Evolutionary conservation across 2,113 vertebrate species (phyloP).

Genomic region (Cyprinodon brontotheroides): DNA sequence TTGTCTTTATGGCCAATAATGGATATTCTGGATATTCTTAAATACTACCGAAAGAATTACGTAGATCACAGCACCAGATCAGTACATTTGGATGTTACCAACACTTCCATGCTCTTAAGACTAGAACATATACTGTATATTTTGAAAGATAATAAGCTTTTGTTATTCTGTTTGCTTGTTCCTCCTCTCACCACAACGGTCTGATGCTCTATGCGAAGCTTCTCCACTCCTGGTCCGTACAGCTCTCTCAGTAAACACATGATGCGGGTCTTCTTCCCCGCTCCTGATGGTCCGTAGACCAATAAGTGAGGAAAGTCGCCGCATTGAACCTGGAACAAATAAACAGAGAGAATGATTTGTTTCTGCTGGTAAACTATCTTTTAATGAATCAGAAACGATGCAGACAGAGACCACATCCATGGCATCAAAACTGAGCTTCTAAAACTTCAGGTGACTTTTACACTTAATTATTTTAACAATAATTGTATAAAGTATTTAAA

Average conservation of each 20-base stretch:
- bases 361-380: neutral
- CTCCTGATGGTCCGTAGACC: constrained; percentile 95
- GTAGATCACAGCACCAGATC: no score
- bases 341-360: neutral
- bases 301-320: constrained; percentile 96
- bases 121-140: neutral
- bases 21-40: no score
- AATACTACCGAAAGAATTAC: no score
- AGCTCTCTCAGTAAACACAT: constrained; percentile 95
- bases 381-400: neutral
- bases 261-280: constrained; percentile 97
- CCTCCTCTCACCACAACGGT: constrained; percentile 86
- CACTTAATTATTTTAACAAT: neutral
- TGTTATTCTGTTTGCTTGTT: neutral
- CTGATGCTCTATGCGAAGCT: constrained; percentile 96
- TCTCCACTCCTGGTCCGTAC: constrained; percentile 95
- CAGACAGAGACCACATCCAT: neutral
- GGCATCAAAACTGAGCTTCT: neutral
- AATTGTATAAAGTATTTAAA: neutral
- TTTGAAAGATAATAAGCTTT: neutral
- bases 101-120: no score
- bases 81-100: no score
- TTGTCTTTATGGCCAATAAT: no score
- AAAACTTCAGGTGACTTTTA: neutral
- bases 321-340: constrained; percentile 87